These are phyloP conservation scores for Probaryconus sp. DNA, from an alignment of 1,140 invertebrate genomes.

Conservation along the genomic window DNA sequence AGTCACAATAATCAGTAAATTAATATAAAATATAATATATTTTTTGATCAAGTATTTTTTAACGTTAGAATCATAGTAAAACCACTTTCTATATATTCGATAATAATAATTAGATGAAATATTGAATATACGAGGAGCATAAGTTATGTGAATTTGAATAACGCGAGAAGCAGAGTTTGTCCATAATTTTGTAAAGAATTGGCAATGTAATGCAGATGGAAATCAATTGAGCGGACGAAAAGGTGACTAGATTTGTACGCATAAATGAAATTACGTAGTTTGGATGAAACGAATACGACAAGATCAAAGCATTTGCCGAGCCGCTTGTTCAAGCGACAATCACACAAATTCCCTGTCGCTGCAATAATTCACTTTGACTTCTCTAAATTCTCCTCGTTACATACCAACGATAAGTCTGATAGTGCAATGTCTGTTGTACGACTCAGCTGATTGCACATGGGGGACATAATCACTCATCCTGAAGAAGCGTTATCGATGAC, in stretches of 20 bases:
- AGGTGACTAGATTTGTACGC: slow-evolving; percentile 32
- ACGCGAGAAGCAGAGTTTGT: too few species aligned
- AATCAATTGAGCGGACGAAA: slow-evolving; percentile 29
- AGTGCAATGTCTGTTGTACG: slow-evolving; percentile 59
- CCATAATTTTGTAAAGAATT: slow-evolving; percentile 8
- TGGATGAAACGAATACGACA: slow-evolving; percentile 57
- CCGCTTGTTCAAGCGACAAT: slow-evolving; percentile 66
- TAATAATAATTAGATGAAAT: too few species aligned
- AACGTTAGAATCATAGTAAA: too few species aligned
- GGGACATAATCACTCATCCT: slow-evolving; percentile 57
- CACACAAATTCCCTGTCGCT: slow-evolving; percentile 63
- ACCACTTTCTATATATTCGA: too few species aligned
- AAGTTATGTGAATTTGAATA: too few species aligned
- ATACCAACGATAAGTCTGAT: slow-evolving; percentile 63
- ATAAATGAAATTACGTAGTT: slow-evolving; percentile 67
- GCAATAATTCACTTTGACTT: slow-evolving; percentile 65
- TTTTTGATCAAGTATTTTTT: too few species aligned
- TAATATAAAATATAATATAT: too few species aligned
- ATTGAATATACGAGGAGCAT: too few species aligned
- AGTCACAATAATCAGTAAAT: too few species aligned
- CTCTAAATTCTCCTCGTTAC: slow-evolving; percentile 63
- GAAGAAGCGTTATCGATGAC: slow-evolving; percentile 59
- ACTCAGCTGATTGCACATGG: slow-evolving; percentile 56
- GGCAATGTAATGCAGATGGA: slow-evolving; percentile 22
- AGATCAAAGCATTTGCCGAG: slow-evolving; percentile 64